Percentiles rank a stretch among this genome's conserved stretches.
phyloP scores from a whole-genome alignment of 1,140 invertebrate species.

The Delia radicum region DNA sequence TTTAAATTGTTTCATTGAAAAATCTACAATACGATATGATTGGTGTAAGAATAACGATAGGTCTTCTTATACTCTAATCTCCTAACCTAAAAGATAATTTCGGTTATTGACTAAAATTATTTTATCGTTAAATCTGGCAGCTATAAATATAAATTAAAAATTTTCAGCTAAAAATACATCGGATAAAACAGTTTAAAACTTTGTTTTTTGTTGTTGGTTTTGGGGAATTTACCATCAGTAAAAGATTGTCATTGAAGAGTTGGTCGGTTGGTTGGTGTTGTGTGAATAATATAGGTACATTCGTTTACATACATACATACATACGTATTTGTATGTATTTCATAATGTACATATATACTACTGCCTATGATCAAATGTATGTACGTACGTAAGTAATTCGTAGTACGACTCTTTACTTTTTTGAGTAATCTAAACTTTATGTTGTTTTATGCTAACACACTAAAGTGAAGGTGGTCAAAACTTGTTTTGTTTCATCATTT shows the following conservation, averaged over 20 bases:
- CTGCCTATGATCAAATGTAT: not conserved
- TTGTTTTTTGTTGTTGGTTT: not conserved
- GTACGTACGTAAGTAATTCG: not conserved
- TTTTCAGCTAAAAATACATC: not conserved
- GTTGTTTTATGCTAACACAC: slow-evolving; percentile 5
- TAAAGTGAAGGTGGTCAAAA: slow-evolving; percentile 19
- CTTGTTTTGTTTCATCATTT: slow-evolving; percentile 23
- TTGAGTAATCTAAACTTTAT: slow-evolving; percentile 1
- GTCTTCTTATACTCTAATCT: too few species aligned
- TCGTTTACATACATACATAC: not conserved
- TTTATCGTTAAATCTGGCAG: too few species aligned
- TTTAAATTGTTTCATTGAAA: too few species aligned
- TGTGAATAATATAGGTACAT: not conserved
- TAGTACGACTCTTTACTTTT: not conserved
- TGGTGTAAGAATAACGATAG: too few species aligned
- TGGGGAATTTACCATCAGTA: not conserved
- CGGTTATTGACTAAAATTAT: too few species aligned
- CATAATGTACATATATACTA: not conserved
- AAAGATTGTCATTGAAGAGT: slow-evolving; percentile 15
- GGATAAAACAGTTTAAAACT: not conserved
- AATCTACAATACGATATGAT: too few species aligned
- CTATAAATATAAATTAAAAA: not conserved
- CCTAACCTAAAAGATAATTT: too few species aligned
- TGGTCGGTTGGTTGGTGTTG: not conserved
- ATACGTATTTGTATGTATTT: not conserved